Evolutionary conservation across 92 coral and sea anemone species (phyloP), one percentile per base, ranked within the genome.

Genomic region (Paragorgia papillata): DNA sequence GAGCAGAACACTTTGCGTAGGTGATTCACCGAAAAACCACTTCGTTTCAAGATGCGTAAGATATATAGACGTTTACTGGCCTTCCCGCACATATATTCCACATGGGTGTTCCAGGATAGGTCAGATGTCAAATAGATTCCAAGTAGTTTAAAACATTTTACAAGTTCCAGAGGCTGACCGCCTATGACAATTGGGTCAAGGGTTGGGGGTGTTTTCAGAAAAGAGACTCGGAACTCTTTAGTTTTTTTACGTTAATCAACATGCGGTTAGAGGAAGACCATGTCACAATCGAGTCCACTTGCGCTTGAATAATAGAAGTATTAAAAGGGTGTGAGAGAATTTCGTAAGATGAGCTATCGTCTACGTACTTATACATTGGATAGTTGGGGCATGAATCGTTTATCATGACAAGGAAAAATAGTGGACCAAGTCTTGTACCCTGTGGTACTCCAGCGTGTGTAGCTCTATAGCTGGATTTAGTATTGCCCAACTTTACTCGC

Each of bases 371-470:
- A 44, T 73, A 81, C n/a, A 73, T 24, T 1, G 74, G 49, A n/a
- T 37, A 41, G 2, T 0, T 27, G 9, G 82, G 30, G 17, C 53
- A 18, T 21, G 71, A 63, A 73, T 84, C 81, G 39, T 80, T 85
- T 20, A 80, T 31, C 77, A 63, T 85, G 19, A 80, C 81, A 30
- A 85, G 82, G 37, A 85, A 80, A 59, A 79, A 84, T 26, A 75
- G 78, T 9, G 82, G 78, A 17, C 87, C 87, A 15, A 82, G 67
- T 53, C 66, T 82, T 29, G 85, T 79, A 3, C 85, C 81, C 43
- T 73, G 89, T 3, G 85, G 85, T 19, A 85, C 89, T 24, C 89
- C 82, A 21, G 86, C 79, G 49, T 50, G 51, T 24, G 69, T 48
- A 25, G 39, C 29, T 33, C 25, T 73, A 77, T 75, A 85, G 37